A percentile compares a stretch with the other conserved stretches of the same genome.
These are phyloP conservation scores for Heteractis magnifica DNA, from an alignment of 92 coral and sea anemone genomes.

Conservation along the genomic window DNA sequence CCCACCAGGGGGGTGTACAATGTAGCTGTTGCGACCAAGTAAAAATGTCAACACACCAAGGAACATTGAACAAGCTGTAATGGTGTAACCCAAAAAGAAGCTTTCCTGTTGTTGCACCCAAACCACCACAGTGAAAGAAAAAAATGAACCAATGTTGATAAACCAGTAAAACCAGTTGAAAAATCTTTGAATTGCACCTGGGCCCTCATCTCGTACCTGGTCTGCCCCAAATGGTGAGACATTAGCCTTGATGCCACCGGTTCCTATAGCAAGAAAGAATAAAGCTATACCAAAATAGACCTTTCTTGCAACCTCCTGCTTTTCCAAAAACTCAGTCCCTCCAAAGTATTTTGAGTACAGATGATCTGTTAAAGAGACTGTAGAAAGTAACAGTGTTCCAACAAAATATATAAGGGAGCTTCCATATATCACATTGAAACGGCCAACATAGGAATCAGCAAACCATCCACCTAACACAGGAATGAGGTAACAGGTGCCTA, in stretches of 20 bases:
- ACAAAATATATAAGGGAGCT: conserved; percentile 71
- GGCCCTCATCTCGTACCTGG: conserved; percentile 79
- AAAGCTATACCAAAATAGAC: conserved; percentile 58
- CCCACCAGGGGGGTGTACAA: conserved; percentile 73
- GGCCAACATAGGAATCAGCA: conserved; percentile 77
- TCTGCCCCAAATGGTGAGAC: conserved; percentile 99
- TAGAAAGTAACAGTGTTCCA: conserved; percentile 58
- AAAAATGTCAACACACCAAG: conserved; percentile 62
- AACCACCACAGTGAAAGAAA: conserved; percentile 80
- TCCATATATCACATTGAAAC: conserved; percentile 66
- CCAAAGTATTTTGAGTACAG: neutral
- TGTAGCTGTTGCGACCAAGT: conserved; percentile 62
- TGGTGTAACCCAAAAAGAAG: conserved; percentile 72
- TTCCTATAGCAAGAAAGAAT: conserved; percentile 72
- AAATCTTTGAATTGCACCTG: conserved; percentile 77
- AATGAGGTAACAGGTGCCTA: conserved; percentile 81
- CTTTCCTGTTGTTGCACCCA: conserved; percentile 68
- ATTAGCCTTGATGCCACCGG: conserved; percentile 95
- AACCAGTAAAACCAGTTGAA: conserved; percentile 99
- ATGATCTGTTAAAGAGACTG: conserved; percentile 31
- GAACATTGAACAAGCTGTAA: conserved; percentile 71
- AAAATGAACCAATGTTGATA: conserved; percentile 81
- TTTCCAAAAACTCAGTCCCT: neutral
- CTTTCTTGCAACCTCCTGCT: conserved; percentile 10
- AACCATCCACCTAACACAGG: conserved; percentile 92